These are phyloP conservation scores for Prunella fulvescens DNA, from an alignment of 2,113 vertebrate genomes.

Conservation along the genomic window DNA sequence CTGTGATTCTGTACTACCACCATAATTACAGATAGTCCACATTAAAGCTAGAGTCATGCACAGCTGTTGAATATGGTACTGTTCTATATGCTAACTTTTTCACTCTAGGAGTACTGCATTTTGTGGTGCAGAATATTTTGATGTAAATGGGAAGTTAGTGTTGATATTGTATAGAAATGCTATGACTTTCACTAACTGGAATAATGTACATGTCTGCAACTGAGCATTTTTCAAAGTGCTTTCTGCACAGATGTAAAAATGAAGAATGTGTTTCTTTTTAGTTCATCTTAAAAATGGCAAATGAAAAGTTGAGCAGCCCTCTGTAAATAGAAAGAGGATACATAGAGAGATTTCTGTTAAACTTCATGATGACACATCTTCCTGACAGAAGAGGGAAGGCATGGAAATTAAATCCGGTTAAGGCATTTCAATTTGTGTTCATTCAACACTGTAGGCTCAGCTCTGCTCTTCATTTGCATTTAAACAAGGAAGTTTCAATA, in stretches of 20 bases:
- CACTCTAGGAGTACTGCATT: neutral
- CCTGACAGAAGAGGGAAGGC: neutral
- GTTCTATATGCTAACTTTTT: neutral
- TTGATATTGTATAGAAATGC: neutral
- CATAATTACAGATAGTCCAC: neutral
- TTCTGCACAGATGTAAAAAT: neutral
- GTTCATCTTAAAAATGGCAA: neutral
- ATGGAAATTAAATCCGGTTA: neutral
- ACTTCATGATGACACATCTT: neutral
- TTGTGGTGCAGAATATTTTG: neutral
- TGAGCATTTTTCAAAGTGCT: neutral
- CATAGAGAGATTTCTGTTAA: neutral
- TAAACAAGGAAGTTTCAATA: conserved; percentile 49
- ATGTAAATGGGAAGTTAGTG: neutral
- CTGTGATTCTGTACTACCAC: neutral
- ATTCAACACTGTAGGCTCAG: neutral
- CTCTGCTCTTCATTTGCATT: conserved; percentile 35
- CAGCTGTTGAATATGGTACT: neutral
- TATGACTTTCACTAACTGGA: neutral
- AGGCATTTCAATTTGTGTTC: neutral
- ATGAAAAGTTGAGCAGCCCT: neutral
- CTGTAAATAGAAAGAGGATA: neutral
- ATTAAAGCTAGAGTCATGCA: neutral
- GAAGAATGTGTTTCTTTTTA: neutral
- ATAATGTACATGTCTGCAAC: neutral